A percentile compares a stretch with the other conserved stretches of the same genome.
phyloP scores from a whole-genome alignment of 1,140 invertebrate species.

The Theocolax elegans region DNA sequence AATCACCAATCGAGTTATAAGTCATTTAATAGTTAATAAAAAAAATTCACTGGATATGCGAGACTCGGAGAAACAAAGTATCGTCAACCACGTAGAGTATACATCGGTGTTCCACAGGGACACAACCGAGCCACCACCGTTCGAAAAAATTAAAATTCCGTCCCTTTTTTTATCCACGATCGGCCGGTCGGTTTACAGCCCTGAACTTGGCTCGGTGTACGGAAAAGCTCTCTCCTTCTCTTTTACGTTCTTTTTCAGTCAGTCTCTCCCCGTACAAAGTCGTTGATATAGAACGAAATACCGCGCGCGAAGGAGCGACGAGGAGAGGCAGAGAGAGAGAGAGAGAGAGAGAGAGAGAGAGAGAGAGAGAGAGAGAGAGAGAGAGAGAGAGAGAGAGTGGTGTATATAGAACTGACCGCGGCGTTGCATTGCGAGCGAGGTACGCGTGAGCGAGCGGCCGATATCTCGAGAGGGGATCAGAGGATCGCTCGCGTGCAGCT shows the following conservation, averaged over 20 bases:
- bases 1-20: too few species aligned
- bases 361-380: not conserved
- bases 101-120: too few species aligned
- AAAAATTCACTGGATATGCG: too few species aligned
- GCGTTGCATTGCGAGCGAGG: conserved; percentile 27
- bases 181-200: not conserved
- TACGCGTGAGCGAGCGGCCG: conserved; percentile 65
- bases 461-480: conserved; percentile 67
- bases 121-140: too few species aligned
- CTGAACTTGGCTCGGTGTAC: conserved; percentile 20
- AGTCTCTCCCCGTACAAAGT: too few species aligned
- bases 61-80: not conserved
- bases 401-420: conserved; percentile 5
- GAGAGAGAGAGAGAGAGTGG: not conserved
- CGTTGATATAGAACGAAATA: too few species aligned
- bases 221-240: too few species aligned
- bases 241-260: too few species aligned
- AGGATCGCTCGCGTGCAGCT: conserved; percentile 62
- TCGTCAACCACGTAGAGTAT: not conserved
- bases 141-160: conserved; percentile 18
- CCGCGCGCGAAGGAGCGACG: not conserved
- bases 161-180: not conserved
- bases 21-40: too few species aligned
- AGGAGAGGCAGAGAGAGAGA: not conserved
- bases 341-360: conserved; percentile 1